These are phyloP conservation scores for Tetramorium alpestre DNA, from an alignment of 1,140 invertebrate genomes.

Conservation along the genomic window DNA sequence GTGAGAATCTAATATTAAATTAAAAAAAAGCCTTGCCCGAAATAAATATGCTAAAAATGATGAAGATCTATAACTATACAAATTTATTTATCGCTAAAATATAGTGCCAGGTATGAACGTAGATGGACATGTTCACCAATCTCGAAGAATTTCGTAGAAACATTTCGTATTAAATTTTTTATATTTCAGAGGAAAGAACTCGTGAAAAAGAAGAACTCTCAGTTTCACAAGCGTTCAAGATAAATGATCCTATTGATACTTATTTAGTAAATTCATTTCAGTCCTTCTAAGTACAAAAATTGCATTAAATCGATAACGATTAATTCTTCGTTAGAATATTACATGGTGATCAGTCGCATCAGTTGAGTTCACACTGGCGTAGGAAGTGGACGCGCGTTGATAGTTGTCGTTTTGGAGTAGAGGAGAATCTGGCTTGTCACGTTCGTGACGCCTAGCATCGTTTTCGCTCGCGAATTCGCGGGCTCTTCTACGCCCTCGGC, in stretches of 20 bases:
- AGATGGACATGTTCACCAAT: conserved; percentile 53
- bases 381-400: conserved; percentile 83
- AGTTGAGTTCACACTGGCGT: conserved; percentile 82
- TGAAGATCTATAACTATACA: conserved; percentile 45
- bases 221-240: neutral
- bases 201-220: neutral
- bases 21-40: conserved; percentile 49
- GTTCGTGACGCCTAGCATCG: conserved; percentile 64
- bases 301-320: conserved; percentile 26
- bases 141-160: neutral
- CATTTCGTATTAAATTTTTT: neutral
- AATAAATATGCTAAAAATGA: conserved; percentile 68
- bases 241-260: conserved; percentile 40
- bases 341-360: conserved; percentile 63
- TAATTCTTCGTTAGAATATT: conserved; percentile 63
- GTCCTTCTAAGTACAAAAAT: conserved; percentile 66
- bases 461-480: conserved; percentile 63
- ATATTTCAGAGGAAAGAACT: neutral
- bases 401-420: conserved; percentile 80
- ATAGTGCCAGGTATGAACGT: conserved; percentile 61
- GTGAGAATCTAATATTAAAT: conserved; percentile 32
- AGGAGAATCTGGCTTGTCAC: conserved; percentile 78
- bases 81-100: conserved; percentile 49
- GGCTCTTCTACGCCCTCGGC: conserved; percentile 73
- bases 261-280: neutral